These are phyloP conservation scores for Phengaris alcon DNA, from an alignment of 2,888 invertebrate genomes.

Conservation along the genomic window DNA sequence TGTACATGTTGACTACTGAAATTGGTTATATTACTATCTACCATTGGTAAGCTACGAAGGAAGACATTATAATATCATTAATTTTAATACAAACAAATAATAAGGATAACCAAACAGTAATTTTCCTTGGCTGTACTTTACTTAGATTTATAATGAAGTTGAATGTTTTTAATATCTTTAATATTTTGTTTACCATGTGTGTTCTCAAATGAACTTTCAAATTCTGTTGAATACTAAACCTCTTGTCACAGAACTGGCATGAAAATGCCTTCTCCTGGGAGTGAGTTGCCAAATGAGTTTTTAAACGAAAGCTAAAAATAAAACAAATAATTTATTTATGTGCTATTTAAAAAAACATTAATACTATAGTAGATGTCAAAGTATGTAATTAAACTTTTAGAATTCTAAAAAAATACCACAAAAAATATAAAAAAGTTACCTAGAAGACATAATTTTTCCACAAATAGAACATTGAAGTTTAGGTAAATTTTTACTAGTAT, in stretches of 20 bases:
- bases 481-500: conserved; percentile 41
- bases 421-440: conserved; percentile 47
- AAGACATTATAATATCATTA: too few species aligned
- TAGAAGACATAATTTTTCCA: conserved; percentile 75
- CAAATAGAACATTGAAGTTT: conserved; percentile 71
- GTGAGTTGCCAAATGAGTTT: conserved; percentile 68
- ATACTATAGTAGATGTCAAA: too few species aligned
- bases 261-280: conserved; percentile 60
- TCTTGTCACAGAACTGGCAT: conserved; percentile 64
- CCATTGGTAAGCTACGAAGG: too few species aligned
- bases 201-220: conserved; percentile 67
- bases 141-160: too few species aligned
- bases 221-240: conserved; percentile 65
- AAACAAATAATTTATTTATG: conserved; percentile 15
- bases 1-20: too few species aligned
- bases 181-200: conserved; percentile 58
- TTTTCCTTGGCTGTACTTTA: too few species aligned
- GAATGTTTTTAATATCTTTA: too few species aligned
- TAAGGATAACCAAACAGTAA: background rate
- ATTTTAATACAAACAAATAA: too few species aligned
- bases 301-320: conserved; percentile 62
- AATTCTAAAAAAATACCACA: background rate
- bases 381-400: too few species aligned
- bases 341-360: background rate
- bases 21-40: too few species aligned